Conservation (phyloP, 2,888 invertebrate species). For the Abrostola tripartita region DNA sequence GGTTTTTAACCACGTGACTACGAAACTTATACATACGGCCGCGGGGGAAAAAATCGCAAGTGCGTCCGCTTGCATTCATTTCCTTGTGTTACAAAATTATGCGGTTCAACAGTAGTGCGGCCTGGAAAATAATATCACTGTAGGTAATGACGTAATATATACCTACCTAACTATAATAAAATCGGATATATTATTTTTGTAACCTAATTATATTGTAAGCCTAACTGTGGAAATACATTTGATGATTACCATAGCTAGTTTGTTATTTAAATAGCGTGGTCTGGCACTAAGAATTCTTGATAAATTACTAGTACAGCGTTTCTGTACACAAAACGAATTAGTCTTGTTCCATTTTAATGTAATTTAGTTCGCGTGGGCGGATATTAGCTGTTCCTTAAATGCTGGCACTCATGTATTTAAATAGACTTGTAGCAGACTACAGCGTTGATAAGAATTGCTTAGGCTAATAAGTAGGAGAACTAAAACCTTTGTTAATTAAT, state of each 20-base stretch:
- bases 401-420: neutral
- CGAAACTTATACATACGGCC: no score
- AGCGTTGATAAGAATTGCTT: neutral
- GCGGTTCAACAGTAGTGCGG: no score
- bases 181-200: neutral
- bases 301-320: neutral
- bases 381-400: neutral
- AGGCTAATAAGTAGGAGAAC: neutral
- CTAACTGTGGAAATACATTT: neutral
- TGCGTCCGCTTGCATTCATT: no score
- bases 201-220: neutral
- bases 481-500: no score
- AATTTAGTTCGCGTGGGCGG: constrained; percentile 5
- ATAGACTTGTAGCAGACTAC: neutral
- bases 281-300: neutral
- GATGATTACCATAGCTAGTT: neutral
- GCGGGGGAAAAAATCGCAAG: no score
- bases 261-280: neutral
- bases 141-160: no score
- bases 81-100: no score
- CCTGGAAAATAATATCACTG: no score
- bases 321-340: constrained; percentile 1
- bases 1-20: no score
- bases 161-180: no score
- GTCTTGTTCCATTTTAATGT: neutral